phyloP scores from a whole-genome alignment of 1,140 invertebrate genomes.

The Drosophila pruinosa region DNA sequence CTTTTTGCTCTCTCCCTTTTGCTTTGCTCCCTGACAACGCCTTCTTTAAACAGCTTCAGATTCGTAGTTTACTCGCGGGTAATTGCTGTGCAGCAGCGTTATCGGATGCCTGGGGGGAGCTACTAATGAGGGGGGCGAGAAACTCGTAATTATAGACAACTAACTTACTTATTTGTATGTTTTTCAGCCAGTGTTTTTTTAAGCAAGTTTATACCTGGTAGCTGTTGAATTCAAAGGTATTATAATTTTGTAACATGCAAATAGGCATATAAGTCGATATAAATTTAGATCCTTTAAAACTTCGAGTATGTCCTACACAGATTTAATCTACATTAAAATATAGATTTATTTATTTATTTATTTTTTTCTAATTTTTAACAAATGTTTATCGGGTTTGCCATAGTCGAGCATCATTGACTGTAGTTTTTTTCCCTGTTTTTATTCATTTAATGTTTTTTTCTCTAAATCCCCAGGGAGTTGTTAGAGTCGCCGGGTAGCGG shows the following conservation, averaged over 20 bases:
- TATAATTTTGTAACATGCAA: too few relatives aligned
- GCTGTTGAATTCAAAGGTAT: not conserved
- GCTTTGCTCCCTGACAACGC: not conserved
- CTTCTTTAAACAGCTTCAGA: constrained; percentile 40
- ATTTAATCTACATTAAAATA: too few relatives aligned
- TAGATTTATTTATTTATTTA: not conserved
- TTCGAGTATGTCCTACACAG: too few relatives aligned
- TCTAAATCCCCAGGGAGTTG: constrained; percentile 10
- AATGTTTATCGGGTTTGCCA: not conserved
- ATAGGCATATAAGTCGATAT: too few relatives aligned
- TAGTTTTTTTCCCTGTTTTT: not conserved
- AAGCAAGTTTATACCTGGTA: not conserved
- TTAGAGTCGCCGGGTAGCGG: not conserved
- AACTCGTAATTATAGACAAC: not conserved
- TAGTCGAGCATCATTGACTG: not conserved
- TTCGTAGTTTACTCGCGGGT: constrained; percentile 41
- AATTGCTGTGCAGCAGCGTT: constrained; percentile 36
- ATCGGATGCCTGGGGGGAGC: not conserved
- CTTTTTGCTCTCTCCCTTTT: not conserved
- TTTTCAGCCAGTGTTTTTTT: not conserved
- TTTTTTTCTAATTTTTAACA: too few relatives aligned
- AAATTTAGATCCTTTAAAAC: too few relatives aligned
- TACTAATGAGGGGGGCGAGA: not conserved
- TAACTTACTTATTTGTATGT: constrained; percentile 14
- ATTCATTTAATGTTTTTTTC: constrained; percentile 14